phyloP scores from a whole-genome alignment of 2,113 vertebrate species.

The Budorcas taxicolor region DNA sequence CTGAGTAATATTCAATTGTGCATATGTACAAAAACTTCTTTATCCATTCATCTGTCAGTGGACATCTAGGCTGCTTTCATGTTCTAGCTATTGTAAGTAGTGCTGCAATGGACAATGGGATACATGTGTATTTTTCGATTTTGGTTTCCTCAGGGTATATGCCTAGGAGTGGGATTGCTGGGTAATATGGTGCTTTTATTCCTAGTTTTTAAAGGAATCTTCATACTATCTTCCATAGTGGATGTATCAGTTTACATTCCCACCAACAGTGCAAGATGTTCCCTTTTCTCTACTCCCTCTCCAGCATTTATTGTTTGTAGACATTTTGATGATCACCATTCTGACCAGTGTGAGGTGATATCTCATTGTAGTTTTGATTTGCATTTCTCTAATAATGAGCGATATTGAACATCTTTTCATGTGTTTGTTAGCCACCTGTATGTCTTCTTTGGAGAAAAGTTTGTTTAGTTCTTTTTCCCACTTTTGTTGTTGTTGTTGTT shows the following conservation, averaged over 20 bases:
- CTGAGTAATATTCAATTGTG: neutral
- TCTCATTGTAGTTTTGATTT: neutral
- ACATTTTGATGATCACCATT: neutral
- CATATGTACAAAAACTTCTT: neutral
- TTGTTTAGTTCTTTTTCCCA: neutral
- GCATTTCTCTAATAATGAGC: neutral
- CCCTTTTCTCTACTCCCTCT: neutral
- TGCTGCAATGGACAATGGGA: neutral
- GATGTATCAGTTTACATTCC: neutral
- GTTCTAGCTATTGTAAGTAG: neutral
- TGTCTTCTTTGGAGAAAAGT: neutral
- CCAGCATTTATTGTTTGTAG: neutral
- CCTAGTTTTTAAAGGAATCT: neutral
- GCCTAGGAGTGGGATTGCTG: neutral
- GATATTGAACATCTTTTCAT: neutral
- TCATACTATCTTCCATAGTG: neutral
- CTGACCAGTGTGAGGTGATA: neutral
- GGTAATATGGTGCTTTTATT: neutral
- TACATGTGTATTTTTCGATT: neutral
- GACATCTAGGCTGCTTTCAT: neutral
- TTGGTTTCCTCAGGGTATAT: neutral
- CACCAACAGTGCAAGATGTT: neutral
- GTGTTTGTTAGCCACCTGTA: neutral
- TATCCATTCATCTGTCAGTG: neutral
- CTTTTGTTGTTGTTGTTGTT: neutral